Evolutionary conservation across 2,113 vertebrate species (phyloP).

Genomic region (Sorex araneus): DNA sequence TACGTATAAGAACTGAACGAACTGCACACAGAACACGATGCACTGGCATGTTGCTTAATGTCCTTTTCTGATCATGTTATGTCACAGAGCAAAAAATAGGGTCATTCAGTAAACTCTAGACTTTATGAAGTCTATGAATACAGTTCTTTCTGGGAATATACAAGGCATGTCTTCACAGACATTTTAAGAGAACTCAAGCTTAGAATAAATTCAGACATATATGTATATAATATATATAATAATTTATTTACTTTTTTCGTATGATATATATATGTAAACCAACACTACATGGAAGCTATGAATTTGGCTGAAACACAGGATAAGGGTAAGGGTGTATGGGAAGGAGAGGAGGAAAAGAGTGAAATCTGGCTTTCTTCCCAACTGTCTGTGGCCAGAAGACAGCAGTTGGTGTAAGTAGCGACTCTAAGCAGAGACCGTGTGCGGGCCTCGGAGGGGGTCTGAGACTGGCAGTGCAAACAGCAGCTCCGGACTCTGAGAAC

Average conservation of each 20-base stretch:
- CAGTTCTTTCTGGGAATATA: not conserved
- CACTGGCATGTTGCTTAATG: constrained; percentile 71
- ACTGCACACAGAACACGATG: constrained; percentile 73
- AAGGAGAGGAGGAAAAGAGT: not conserved
- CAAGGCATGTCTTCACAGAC: not conserved
- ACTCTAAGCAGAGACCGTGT: fast-evolving
- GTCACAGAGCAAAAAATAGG: constrained; percentile 42
- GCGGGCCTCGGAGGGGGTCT: not conserved
- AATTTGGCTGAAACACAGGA: not conserved
- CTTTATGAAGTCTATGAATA: constrained; percentile 32
- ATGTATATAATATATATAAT: not conserved
- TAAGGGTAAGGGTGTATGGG: not conserved
- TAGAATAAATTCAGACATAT: not conserved
- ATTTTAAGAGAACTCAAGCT: not conserved
- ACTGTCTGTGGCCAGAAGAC: not conserved
- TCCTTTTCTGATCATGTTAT: constrained; percentile 43
- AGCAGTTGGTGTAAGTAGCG: too few species aligned
- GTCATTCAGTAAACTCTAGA: constrained; percentile 61
- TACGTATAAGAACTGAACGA: constrained; percentile 78
- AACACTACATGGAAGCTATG: not conserved
- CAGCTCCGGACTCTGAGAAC: not conserved
- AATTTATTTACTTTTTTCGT: too few species aligned
- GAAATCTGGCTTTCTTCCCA: not conserved
- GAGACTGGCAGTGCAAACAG: not conserved
- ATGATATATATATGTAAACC: not conserved